Evolutionary conservation across 2,797 vertebrate species (phyloP).

Genomic region (Rhynchonycteris naso): DNA sequence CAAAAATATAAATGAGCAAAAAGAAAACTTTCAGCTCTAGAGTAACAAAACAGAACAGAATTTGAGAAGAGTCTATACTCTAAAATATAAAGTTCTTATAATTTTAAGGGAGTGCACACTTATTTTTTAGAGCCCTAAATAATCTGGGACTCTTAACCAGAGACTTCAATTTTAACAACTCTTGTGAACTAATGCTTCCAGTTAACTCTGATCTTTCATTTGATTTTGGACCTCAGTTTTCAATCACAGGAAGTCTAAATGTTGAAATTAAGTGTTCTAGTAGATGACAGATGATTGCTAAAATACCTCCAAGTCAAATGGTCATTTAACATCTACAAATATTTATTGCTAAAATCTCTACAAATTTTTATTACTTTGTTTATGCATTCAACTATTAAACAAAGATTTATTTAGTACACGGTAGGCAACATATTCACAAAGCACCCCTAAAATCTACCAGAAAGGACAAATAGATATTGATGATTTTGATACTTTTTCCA

Average conservation of each 20-base stretch:
- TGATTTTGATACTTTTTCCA: neutral
- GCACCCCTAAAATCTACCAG: neutral
- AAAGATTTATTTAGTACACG: neutral
- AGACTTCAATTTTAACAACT: conserved; percentile 35
- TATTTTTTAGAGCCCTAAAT: neutral
- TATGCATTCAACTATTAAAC: neutral
- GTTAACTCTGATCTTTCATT: conserved; percentile 13
- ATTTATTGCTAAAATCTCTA: conserved; percentile 8
- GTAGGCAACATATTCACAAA: neutral
- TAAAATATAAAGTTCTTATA: neutral
- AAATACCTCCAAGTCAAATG: conserved; percentile 38
- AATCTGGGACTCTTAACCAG: neutral
- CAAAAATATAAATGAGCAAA: neutral
- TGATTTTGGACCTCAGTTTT: conserved; percentile 30
- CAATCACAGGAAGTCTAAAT: neutral
- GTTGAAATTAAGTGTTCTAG: neutral
- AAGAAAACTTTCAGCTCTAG: neutral
- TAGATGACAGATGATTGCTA: conserved; percentile 10
- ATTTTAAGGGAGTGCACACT: neutral
- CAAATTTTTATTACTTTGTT: conserved; percentile 42
- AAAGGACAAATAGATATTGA: neutral
- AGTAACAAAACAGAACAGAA: conserved; percentile 12
- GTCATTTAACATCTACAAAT: neutral
- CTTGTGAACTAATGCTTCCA: neutral
- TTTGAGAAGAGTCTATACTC: neutral